These are phyloP conservation scores for Salarias fasciatus DNA, from an alignment of 2,797 vertebrate genomes.

Conservation along the genomic window DNA sequence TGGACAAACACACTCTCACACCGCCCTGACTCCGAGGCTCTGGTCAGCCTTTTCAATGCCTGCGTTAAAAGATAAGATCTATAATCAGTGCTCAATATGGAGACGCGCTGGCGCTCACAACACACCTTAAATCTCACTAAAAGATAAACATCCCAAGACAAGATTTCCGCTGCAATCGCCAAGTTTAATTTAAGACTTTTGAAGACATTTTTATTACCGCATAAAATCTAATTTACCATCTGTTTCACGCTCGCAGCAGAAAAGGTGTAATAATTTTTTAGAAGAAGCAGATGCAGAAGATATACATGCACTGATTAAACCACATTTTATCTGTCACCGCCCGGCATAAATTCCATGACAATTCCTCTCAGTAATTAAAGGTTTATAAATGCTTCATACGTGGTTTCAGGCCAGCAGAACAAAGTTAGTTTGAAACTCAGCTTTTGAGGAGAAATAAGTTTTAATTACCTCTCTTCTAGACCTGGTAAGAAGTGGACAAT, in stretches of 20 bases:
- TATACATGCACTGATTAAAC: neutral
- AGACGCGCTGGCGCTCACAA: neutral
- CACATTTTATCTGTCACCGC: too few species aligned
- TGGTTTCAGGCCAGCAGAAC: too few species aligned
- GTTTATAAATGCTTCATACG: too few species aligned
- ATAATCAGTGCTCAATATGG: neutral
- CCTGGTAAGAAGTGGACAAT: too few species aligned
- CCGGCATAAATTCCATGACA: too few species aligned
- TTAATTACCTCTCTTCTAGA: too few species aligned
- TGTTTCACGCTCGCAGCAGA: neutral
- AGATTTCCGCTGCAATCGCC: neutral
- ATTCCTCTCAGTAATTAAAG: too few species aligned
- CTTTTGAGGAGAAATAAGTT: too few species aligned
- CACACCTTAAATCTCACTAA: too few species aligned
- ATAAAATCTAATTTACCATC: neutral
- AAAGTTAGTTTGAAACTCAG: too few species aligned
- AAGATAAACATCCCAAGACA: neutral
- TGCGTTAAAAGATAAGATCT: neutral
- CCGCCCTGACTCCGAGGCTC: neutral
- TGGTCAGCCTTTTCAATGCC: neutral
- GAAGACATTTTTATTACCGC: neutral
- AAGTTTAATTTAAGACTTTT: slow-evolving; percentile 4
- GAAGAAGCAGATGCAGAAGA: neutral
- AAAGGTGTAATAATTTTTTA: neutral
- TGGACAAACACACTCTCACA: slow-evolving; percentile 11